Base-by-base conservation (phyloP, 2,888 invertebrate genomes). In the Carterocephalus palaemon region DNA sequence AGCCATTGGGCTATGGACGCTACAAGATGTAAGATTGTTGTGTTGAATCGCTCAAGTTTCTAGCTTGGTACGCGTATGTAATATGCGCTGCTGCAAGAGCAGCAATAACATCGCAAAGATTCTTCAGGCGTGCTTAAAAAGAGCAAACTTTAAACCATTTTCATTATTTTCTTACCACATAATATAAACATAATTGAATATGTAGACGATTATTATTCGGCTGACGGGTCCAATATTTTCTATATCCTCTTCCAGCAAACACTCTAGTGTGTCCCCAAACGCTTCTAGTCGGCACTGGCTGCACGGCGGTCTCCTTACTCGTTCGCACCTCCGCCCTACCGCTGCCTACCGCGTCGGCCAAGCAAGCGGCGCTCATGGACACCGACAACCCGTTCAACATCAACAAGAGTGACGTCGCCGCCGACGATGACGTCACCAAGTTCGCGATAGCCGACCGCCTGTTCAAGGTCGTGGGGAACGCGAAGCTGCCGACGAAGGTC, bases 321-420 rank as follows among this genome's bases (percentile, higher is more conserved):
- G 92, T 92, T 2, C 90, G 92, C 51, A 89, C 89, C 49, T 89
- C 89, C 26, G 79, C 91, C 6, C 76, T 96, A 23, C 95, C 95
- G 0, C 79, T 95, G 28, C 88, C 82, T 29, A 77, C 75, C 58
- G 73, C 70, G 6, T 74, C 81, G 19, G 56, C 69, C 8, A 73
- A 68, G 57, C 88, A 85, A 59, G 79, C 76, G 36, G 64, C 79
- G 1, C 72, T 56, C 1, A 46, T 84, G 1, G 57, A 70, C 24
- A 64, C 59, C 7, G 83, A 84, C 0, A 79, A 74, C 45, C 84
- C 84, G 0, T 85, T 86, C 58, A 72, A 67, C 34, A 54, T 71
- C 2, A 72, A 71, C 48, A 64, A 67, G n/a, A 54, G 33, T 2
- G 49, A 56, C 1, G 57, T 62, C 2, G 45, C 62, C 2, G 54